Percentiles rank a stretch among this genome's conserved stretches.
Conservation (phyloP, 2,888 invertebrate genomes). For the Cyclophora punctaria region DNA sequence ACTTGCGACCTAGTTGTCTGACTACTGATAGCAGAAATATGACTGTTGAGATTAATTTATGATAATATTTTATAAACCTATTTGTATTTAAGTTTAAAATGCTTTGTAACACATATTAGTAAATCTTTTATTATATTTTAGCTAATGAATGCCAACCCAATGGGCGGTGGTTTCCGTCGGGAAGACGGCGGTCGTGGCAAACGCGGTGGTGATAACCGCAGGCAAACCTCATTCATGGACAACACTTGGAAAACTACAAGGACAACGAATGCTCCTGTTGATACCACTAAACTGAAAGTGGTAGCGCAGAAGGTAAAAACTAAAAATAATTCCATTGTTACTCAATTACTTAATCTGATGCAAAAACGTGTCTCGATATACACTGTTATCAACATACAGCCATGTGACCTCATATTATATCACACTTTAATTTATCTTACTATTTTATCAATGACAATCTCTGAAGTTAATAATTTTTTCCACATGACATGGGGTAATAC, state of each 20-base stretch:
- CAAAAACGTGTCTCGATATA: no score
- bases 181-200: conserved; percentile 74
- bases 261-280: conserved; percentile 46
- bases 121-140: conserved; percentile 18
- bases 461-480: conserved; percentile 1
- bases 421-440: no score
- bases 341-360: no score
- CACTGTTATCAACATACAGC: no score
- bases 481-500: no score
- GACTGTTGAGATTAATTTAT: no score
- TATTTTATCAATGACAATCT: not conserved
- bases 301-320: conserved; percentile 45
- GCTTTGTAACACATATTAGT: not conserved
- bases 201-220: conserved; percentile 57
- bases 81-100: no score
- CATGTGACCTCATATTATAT: no score
- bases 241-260: conserved; percentile 50
- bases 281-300: conserved; percentile 56
- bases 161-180: conserved; percentile 64
- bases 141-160: conserved; percentile 56
- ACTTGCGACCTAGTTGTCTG: not conserved
- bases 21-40: no score
- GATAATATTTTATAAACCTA: no score
- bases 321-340: no score
- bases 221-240: conserved; percentile 47